A percentile compares a stretch with the other conserved stretches of the same genome.
phyloP scores from a whole-genome alignment of 2,888 invertebrate species.

The Scaptodrosophila latifasciaeformis region DNA sequence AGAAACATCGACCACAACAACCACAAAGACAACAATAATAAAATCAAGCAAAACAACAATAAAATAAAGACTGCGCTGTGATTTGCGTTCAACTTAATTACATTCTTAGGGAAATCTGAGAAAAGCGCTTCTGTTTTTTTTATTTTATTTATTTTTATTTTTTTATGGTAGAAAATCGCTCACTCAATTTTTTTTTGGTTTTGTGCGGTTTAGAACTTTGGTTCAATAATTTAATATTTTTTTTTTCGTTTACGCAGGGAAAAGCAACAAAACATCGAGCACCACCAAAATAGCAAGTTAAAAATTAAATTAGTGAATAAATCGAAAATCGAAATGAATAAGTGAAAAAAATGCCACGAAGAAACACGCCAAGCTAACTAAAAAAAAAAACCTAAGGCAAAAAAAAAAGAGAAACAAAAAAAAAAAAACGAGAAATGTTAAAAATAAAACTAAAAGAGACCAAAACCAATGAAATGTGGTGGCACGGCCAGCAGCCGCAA shows the following conservation, averaged over 20 bases:
- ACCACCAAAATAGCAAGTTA: slow-evolving; percentile 34
- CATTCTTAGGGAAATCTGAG: slow-evolving; percentile 5
- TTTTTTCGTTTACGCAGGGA: slow-evolving; percentile 20
- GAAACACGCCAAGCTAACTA: slow-evolving; percentile 12
- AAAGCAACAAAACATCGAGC: slow-evolving; percentile 28
- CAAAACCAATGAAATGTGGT: slow-evolving; percentile 45
- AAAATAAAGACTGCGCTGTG: slow-evolving; percentile 1
- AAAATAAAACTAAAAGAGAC: slow-evolving; percentile 57
- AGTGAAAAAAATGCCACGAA: too few relatives aligned
- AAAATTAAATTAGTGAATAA: slow-evolving; percentile 51
- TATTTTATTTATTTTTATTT: slow-evolving; percentile 1
- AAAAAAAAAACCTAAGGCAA: slow-evolving; percentile 19
- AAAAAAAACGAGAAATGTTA: slow-evolving; percentile 49
- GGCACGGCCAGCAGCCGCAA: slow-evolving; percentile 26
- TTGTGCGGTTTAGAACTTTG: slow-evolving; percentile 16
- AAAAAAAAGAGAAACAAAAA: slow-evolving; percentile 9
- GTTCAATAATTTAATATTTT: slow-evolving; percentile 26
- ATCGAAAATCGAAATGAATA: slow-evolving; percentile 13
- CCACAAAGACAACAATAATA: slow-evolving; percentile 31
- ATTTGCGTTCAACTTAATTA: background rate
- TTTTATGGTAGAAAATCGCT: too few relatives aligned
- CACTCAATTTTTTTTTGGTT: slow-evolving; percentile 4
- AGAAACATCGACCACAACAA: slow-evolving; percentile 18
- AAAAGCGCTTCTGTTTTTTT: slow-evolving; percentile 11
- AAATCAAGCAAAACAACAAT: slow-evolving; percentile 26